Percentiles rank a stretch among this genome's conserved stretches.
Evolutionary conservation across 2,888 invertebrate genomes (phyloP).

Genomic region (Bellardia pandia): DNA sequence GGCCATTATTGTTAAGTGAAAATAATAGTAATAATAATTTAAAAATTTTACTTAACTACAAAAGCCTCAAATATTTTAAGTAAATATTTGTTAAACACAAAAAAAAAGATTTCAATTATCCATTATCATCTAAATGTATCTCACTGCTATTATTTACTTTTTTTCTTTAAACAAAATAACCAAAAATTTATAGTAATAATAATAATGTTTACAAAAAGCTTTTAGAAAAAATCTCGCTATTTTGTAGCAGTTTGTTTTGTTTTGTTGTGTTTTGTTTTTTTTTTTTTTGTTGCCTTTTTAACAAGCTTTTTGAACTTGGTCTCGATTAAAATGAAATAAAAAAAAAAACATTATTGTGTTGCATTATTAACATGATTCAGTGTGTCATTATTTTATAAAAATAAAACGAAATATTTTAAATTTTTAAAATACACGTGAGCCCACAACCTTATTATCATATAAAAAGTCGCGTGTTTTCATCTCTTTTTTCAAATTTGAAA

Average conservation of each 20-base stretch:
- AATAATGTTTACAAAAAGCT: slow-evolving; percentile 6
- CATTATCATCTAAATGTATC: slow-evolving; percentile 44
- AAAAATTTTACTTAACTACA: slow-evolving; percentile 1
- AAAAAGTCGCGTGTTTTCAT: slow-evolving; percentile 28
- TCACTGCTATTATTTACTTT: slow-evolving; percentile 30
- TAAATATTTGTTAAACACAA: slow-evolving; percentile 55
- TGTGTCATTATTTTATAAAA: not conserved
- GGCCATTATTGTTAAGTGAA: slow-evolving; percentile 22
- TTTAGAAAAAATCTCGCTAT: slow-evolving; percentile 6
- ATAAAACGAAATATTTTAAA: not conserved
- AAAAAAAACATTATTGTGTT: not conserved
- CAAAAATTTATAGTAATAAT: slow-evolving; percentile 13
- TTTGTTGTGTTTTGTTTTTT: not conserved
- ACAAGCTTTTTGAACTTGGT: slow-evolving; percentile 67
- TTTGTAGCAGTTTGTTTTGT: slow-evolving; percentile 1
- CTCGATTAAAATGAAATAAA: slow-evolving; percentile 21
- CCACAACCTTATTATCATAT: slow-evolving; percentile 25
- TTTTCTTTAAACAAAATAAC: slow-evolving; percentile 41
- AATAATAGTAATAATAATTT: not conserved
- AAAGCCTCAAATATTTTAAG: slow-evolving; percentile 46
- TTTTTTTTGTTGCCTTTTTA: slow-evolving; percentile 6
- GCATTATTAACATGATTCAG: slow-evolving; percentile 31
- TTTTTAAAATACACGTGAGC: slow-evolving; percentile 32
- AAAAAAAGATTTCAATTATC: slow-evolving; percentile 54
- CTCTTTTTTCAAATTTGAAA: slow-evolving; percentile 1